Base-by-base conservation (phyloP, 2,113 vertebrate genomes). In the Morone saxatilis region DNA sequence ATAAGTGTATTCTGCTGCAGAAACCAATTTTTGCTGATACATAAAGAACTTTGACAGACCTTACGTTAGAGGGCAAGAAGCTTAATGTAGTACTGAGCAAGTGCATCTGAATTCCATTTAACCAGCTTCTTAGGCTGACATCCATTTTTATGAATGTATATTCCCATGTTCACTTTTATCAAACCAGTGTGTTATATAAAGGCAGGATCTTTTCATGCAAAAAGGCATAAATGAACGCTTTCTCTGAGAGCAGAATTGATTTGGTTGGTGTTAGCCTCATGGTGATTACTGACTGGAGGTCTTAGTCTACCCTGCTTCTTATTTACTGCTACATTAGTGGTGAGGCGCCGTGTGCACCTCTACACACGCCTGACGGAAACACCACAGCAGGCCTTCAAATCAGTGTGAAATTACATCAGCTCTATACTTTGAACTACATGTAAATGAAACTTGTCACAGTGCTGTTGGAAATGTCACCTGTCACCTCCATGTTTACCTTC, bases 331-430 rank as follows among this genome's bases (percentile, higher is more conserved):
- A 89, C 91, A 90, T 92, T 91, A 93, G 85, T 5, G 62, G 83
- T 1, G 74, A 84, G 69, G 80, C 65, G 48, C 56, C 4, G 53
- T 2, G 22, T 62, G 75, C 69, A 72, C 82, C 73, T 78, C 76
- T 16, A 63, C 81, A 66, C 87, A 12, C 43, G 59, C 36, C 88
- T 71, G 76, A 79, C 53, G 70, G 86, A 87, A 90, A 86, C 80
- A 72, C 75, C 69, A 25, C 85, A 73, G 88, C 77, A 20, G 78
- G 85, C 68, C 80, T 70, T 80, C 79, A 90, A 93, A 91, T 91
- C 87, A 73, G 50, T 88, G 92, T 93, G 92, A 93, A 93, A 93
- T 93, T 86, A 91, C 88, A 91, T 90, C 86, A 86, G 72, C 87
- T 63, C 56, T 78, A 31, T 80, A 61, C 87, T 90, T 90, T 90